These are phyloP conservation scores for Apamea epomidion DNA, from an alignment of 2,888 invertebrate genomes.

Conservation along the genomic window DNA sequence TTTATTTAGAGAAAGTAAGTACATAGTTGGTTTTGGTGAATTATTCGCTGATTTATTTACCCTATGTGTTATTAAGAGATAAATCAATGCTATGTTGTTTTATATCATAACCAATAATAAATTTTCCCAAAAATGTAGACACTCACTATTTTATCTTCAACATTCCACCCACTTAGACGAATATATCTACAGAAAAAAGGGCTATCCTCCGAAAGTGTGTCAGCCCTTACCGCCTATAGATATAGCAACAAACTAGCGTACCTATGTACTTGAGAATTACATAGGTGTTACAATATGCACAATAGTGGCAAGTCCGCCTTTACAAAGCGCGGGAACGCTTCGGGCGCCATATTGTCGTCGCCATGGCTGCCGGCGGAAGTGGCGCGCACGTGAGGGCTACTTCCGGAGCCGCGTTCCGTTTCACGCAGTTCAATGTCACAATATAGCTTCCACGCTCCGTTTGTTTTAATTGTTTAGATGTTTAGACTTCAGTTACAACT, in stretches of 20 bases:
- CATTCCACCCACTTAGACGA: neutral
- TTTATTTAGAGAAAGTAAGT: constrained; percentile 43
- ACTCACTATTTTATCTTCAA: neutral
- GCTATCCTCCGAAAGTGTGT: constrained; percentile 14
- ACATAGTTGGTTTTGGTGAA: constrained; percentile 22
- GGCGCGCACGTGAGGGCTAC: constrained; percentile 88
- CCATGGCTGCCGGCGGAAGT: constrained; percentile 87
- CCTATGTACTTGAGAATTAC: constrained; percentile 55
- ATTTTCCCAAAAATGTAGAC: neutral
- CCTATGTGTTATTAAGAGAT: neutral
- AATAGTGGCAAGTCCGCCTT: constrained; percentile 67
- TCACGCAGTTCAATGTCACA: constrained; percentile 88
- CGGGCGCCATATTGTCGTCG: constrained; percentile 87
- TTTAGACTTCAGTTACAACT: constrained; percentile 53
- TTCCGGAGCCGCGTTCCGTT: constrained; percentile 88
- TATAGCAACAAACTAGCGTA: constrained; percentile 47
- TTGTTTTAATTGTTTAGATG: constrained; percentile 71
- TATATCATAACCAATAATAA: neutral
- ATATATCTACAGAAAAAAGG: constrained; percentile 1
- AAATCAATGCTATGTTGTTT: neutral
- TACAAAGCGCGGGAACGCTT: constrained; percentile 83
- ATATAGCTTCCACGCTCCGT: constrained; percentile 76
- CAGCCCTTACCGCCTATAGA: constrained; percentile 19
- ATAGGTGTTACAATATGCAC: constrained; percentile 69
- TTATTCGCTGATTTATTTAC: constrained; percentile 20